Conservation (phyloP, 53 echinoderm and acorn worm genomes). For the Mesocentrotus franciscanus region DNA sequence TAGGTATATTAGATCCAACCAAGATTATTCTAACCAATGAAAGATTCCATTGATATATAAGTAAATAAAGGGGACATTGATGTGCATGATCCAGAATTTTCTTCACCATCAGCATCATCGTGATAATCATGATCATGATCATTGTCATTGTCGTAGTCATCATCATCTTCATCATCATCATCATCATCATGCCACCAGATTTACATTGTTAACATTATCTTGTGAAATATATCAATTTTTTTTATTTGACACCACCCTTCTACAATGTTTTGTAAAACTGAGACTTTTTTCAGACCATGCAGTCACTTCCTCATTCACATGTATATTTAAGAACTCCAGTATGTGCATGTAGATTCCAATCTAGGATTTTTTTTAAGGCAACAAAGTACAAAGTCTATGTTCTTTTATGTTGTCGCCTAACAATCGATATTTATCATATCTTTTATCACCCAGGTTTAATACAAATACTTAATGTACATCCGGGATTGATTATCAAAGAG, state of each 20-base stretch:
- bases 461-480: too few relatives aligned
- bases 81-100: too few relatives aligned
- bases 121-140: background rate
- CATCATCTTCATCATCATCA: too few relatives aligned
- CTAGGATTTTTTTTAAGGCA: background rate
- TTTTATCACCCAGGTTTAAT: background rate
- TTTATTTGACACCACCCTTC: too few relatives aligned
- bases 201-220: background rate
- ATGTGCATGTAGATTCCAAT: background rate
- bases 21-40: too few relatives aligned
- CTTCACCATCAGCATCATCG: background rate
- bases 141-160: too few relatives aligned
- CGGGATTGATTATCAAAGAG: too few relatives aligned
- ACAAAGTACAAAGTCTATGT: background rate
- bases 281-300: background rate
- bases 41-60: too few relatives aligned
- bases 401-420: background rate
- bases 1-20: too few relatives aligned
- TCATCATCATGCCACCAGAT: background rate
- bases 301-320: background rate
- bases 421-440: background rate
- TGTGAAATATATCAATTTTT: too few relatives aligned
- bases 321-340: background rate
- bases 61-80: too few relatives aligned
- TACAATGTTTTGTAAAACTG: background rate